Conservation (phyloP, 2,113 vertebrate genomes). For the Athene cunicularia region DNA sequence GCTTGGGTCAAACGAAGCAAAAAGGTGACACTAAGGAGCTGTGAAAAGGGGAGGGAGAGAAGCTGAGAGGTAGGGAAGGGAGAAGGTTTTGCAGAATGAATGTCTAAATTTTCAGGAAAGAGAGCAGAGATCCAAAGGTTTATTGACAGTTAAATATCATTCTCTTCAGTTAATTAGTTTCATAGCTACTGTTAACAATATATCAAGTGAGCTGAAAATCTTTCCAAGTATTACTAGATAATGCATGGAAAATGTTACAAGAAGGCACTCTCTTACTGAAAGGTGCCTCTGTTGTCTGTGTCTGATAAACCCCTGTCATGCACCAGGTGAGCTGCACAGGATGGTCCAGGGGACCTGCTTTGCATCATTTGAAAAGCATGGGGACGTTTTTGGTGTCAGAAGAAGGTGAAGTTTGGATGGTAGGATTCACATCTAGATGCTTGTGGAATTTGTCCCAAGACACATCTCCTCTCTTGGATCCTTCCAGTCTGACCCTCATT, state of each 20-base stretch:
- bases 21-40: neutral
- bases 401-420: neutral
- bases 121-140: conserved; percentile 46
- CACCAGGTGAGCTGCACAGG: neutral
- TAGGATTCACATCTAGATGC: neutral
- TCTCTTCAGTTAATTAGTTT: conserved; percentile 63
- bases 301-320: neutral
- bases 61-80: neutral
- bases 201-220: conserved; percentile 33
- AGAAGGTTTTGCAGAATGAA: neutral
- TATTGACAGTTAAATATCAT: conserved; percentile 63
- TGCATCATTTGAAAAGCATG: neutral
- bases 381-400: neutral
- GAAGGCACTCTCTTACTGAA: neutral
- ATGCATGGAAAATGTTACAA: neutral
- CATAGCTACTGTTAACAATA: conserved; percentile 47
- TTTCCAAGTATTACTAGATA: neutral
- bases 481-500: neutral
- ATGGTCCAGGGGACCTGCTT: neutral
- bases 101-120: conserved; percentile 2
- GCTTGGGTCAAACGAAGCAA: neutral
- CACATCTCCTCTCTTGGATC: neutral
- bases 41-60: neutral
- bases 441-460: neutral
- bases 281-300: neutral